Evolutionary conservation across 2,113 vertebrate species (phyloP).

Genomic region (Cygnus buccinator): DNA sequence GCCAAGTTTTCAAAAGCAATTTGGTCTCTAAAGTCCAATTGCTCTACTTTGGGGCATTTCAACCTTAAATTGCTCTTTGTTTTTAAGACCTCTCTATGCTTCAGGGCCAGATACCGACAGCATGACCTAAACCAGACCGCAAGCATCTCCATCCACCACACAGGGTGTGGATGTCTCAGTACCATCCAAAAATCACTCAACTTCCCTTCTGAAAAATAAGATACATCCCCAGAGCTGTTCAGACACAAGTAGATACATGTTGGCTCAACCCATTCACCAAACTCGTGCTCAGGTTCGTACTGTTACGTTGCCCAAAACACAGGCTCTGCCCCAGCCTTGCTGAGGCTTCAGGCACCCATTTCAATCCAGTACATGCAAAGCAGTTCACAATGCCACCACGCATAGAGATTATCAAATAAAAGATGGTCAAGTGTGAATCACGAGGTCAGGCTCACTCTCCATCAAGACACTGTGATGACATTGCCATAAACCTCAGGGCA

Average conservation of each 20-base stretch:
- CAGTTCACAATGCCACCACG: not conserved
- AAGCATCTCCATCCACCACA: accelerated
- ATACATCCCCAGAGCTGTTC: accelerated
- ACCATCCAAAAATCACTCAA: not conserved
- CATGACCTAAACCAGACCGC: accelerated
- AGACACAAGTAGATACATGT: accelerated
- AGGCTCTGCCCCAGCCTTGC: not conserved
- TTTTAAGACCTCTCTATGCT: not conserved
- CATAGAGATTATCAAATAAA: conserved; percentile 14
- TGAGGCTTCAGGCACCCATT: accelerated
- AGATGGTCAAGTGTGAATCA: not conserved
- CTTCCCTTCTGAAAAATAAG: not conserved
- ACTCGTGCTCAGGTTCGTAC: accelerated
- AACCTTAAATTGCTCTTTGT: not conserved
- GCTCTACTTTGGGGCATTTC: not conserved
- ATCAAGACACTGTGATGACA: conserved; percentile 33
- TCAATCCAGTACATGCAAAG: not conserved
- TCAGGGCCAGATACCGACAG: not conserved
- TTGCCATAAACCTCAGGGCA: conserved; percentile 50
- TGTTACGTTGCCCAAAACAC: not conserved
- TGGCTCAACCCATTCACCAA: accelerated
- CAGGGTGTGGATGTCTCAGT: not conserved
- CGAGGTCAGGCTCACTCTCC: not conserved
- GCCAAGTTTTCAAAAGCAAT: not conserved
- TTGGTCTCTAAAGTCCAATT: not conserved